Conservation (phyloP, 1,140 invertebrate species). For the Panagrolaimus sp. region DNA sequence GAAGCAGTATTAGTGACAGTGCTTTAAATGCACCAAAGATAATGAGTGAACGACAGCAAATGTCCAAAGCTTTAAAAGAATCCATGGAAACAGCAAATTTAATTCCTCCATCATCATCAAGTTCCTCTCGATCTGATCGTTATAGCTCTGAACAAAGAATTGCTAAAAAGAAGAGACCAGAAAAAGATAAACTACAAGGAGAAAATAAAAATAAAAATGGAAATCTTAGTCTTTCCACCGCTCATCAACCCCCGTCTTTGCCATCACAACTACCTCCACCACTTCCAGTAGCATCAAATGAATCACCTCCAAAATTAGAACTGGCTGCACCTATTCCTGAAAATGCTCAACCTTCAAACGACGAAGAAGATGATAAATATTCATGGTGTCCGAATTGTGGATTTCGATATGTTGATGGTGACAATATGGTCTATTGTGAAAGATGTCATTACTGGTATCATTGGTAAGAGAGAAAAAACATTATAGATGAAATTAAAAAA, state of each 20-base stretch:
- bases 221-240: not conserved
- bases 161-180: not conserved
- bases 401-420: not conserved
- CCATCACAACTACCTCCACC: not conserved
- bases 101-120: too few species aligned
- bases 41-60: not conserved
- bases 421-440: constrained; percentile 2
- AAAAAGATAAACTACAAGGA: not conserved
- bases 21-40: not conserved
- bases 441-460: not conserved
- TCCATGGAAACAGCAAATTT: too few species aligned
- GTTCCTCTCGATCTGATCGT: not conserved
- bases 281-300: too few species aligned
- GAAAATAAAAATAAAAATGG: not conserved
- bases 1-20: too few species aligned
- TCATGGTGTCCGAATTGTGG: not conserved
- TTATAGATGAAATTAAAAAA: too few species aligned
- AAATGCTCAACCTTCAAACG: too few species aligned
- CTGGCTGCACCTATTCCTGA: not conserved
- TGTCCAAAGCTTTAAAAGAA: not conserved
- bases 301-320: not conserved
- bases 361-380: not conserved
- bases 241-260: not conserved
- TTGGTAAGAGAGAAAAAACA: not conserved
- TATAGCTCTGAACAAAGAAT: not conserved